Evolutionary conservation across 2,113 vertebrate genomes (phyloP).

Genomic region (Hyla sarda): DNA sequence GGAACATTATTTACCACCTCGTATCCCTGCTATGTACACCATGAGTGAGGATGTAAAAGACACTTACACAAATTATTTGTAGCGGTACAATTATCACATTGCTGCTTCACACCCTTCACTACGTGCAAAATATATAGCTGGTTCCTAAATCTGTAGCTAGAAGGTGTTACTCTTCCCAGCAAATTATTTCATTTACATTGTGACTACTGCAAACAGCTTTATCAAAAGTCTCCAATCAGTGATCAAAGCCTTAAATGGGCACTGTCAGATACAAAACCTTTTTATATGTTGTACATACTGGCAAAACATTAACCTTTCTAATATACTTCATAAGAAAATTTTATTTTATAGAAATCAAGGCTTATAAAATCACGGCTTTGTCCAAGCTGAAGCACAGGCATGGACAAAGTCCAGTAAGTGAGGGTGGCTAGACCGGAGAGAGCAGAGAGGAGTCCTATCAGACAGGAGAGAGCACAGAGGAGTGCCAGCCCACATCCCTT

Average conservation of each 20-base stretch:
- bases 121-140: not conserved
- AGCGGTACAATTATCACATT: not conserved
- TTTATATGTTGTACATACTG: no score
- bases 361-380: no score
- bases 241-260: not conserved
- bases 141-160: not conserved
- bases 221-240: constrained; percentile 36
- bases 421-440: no score
- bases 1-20: not conserved
- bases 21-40: not conserved
- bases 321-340: no score
- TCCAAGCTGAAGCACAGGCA: no score
- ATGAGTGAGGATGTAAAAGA: not conserved
- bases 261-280: no score
- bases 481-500: no score
- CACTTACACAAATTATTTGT: not conserved
- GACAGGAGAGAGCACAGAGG: no score
- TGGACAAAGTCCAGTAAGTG: no score
- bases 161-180: not conserved
- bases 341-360: no score
- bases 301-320: no score
- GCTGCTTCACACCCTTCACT: not conserved
- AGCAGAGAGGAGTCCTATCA: no score
- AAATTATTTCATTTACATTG: not conserved
- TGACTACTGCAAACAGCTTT: constrained; percentile 16